phyloP scores from a whole-genome alignment of 2,797 vertebrate species.

The Erpetoichthys calabaricus region DNA sequence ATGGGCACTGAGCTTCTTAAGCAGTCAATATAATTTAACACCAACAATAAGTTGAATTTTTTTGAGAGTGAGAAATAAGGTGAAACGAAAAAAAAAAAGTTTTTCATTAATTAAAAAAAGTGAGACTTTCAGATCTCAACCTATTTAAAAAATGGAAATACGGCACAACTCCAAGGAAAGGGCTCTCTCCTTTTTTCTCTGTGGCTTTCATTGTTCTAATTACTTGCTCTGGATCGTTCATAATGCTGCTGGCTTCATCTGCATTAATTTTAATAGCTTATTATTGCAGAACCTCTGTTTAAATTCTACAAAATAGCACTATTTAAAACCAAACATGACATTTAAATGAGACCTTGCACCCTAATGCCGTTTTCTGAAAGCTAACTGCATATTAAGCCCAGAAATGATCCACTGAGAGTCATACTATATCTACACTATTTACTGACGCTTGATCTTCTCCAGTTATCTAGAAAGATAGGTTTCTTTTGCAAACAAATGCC shows the following conservation, averaged over 20 bases:
- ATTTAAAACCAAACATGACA: conserved; percentile 23
- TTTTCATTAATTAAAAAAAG: conserved; percentile 5
- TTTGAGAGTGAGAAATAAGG: no score
- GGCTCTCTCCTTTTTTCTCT: conserved; percentile 14
- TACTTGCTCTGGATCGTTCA: conserved; percentile 38
- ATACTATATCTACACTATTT: no score
- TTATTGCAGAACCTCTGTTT: conserved; percentile 14
- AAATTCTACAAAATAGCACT: conserved; percentile 16
- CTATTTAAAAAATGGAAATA: conserved; percentile 8
- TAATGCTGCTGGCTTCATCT: conserved; percentile 14
- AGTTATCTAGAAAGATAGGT: no score
- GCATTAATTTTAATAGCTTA: conserved; percentile 16
- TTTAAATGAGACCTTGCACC: conserved; percentile 35
- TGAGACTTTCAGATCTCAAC: conserved; percentile 4
- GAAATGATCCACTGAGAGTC: conserved; percentile 5
- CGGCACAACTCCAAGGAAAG: conserved; percentile 9
- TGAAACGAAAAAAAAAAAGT: not conserved
- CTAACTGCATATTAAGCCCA: conserved; percentile 10
- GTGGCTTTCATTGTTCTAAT: conserved; percentile 33
- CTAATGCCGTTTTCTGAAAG: conserved; percentile 22
- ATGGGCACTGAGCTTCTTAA: no score
- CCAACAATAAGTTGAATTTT: no score
- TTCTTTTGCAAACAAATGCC: no score
- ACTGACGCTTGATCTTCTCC: no score
- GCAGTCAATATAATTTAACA: no score